Base-by-base conservation (phyloP, 2,888 invertebrate species). In the Agrypnus murinus region DNA sequence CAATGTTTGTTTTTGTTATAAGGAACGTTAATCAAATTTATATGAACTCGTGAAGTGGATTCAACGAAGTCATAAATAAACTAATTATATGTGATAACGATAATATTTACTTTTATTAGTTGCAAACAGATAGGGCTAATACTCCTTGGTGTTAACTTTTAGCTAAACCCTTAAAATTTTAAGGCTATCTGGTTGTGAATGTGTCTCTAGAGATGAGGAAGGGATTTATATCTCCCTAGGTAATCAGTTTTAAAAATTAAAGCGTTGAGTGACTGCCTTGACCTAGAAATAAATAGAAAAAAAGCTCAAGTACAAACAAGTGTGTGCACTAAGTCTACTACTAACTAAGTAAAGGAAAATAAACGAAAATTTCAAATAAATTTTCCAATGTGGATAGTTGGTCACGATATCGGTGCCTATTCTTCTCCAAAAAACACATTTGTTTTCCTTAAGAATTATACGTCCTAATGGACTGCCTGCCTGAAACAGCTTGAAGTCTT, bases 1-100 rank as follows among this genome's bases (percentile, higher is more conserved):
- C 43, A 9, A 15, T 43, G 43, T 43, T 43, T 43, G 43, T 43
- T 43, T 43, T 15, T 43, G 6, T 43, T 43, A 43, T 43, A 7
- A 43, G 43, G 14, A 14, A 40, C 12, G 40, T 40, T 12, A 40
- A 43, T 43, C 12, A 8, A 15, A 1, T 43, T 43, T 43, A 14
- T 43, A 43, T 43, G 43, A 43, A 43, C 14, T 43, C 12, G 43
- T 14, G 14, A 6, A 15, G 10, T 15, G 5, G 14, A 43, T 43
- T 43, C 43, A 14, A 7, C 2, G 15, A 43, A 43, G 9, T 14
- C 15, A 43, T 43, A 43, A 43, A 43, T 43, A 43, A 14, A 4
- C 2, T 15, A 15, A 43, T 43, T 14, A 43, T 43, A 14, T 8
- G 7, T 3, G 14, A 15, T 43, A 43, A 15, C 7, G 43, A 15